Conservation (phyloP, 2,797 vertebrate species). For the Emydoidea blandingii region DNA sequence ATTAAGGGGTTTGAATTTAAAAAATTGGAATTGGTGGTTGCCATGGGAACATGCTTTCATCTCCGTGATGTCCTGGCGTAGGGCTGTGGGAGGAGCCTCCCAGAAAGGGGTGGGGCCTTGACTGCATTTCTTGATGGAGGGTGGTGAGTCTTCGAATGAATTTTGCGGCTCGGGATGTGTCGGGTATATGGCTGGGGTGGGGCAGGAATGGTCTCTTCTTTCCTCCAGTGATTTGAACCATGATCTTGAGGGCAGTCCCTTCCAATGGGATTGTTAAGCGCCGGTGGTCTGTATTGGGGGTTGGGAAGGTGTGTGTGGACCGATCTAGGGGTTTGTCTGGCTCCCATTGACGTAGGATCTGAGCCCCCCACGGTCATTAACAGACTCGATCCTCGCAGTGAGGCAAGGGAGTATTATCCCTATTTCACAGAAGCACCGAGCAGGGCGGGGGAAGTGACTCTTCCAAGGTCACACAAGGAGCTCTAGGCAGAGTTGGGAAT, state of each 20-base stretch:
- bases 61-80: neutral
- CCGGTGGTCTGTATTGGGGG: neutral
- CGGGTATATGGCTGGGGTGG: neutral
- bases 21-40: neutral
- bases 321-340: fast-evolving
- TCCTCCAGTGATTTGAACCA: neutral
- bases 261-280: neutral
- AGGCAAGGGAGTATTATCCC: neutral
- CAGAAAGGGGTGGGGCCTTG: neutral
- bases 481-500: neutral
- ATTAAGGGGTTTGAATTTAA: neutral
- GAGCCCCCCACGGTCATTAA: neutral
- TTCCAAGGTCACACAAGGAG: neutral
- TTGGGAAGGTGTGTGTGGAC: neutral
- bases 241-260: neutral
- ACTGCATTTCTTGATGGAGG: neutral
- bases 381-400: neutral
- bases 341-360: neutral
- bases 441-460: neutral
- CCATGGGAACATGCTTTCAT: neutral
- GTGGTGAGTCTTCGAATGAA: neutral
- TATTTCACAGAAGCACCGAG: neutral
- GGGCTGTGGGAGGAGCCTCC: neutral
- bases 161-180: neutral
- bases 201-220: neutral